A percentile compares a stretch with the other conserved stretches of the same genome.
These are phyloP conservation scores for Acronicta psi DNA, from an alignment of 2,888 invertebrate species.

Conservation along the genomic window DNA sequence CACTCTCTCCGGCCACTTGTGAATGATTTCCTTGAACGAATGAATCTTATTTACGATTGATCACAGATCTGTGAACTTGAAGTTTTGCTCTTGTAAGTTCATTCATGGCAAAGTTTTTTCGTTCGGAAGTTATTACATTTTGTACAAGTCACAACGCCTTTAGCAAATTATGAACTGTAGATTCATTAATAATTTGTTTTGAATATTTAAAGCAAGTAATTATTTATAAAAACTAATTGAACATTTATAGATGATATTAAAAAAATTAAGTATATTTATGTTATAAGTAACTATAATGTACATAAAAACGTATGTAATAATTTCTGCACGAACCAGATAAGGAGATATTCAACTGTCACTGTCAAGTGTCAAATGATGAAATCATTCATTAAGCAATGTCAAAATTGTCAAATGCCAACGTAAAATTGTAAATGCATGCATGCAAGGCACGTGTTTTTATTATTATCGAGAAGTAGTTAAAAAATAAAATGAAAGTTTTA, in stretches of 20 bases:
- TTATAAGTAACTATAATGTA: too few species aligned
- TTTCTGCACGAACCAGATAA: slow-evolving; percentile 19
- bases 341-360: too few species aligned
- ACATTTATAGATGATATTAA: too few species aligned
- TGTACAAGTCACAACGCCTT: too few species aligned
- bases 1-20: slow-evolving; percentile 50
- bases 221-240: too few species aligned
- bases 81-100: slow-evolving; percentile 9
- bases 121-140: slow-evolving; percentile 33
- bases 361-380: background rate
- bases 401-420: slow-evolving; percentile 18
- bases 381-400: background rate
- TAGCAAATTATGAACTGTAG: too few species aligned
- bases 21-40: slow-evolving; percentile 58
- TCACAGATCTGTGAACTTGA: slow-evolving; percentile 20
- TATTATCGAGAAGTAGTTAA: slow-evolving; percentile 41
- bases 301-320: too few species aligned
- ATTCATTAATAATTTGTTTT: too few species aligned
- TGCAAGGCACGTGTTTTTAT: slow-evolving; percentile 66
- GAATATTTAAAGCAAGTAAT: too few species aligned
- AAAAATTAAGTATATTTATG: too few species aligned
- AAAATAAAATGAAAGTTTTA: slow-evolving; percentile 93
- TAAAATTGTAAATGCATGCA: too few species aligned
- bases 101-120: slow-evolving; percentile 31
- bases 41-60: slow-evolving; percentile 48